Evolutionary conservation across 2,797 vertebrate genomes (phyloP), one percentile per base, ranked within the genome.

Genomic region (Meriones psammophilus): DNA sequence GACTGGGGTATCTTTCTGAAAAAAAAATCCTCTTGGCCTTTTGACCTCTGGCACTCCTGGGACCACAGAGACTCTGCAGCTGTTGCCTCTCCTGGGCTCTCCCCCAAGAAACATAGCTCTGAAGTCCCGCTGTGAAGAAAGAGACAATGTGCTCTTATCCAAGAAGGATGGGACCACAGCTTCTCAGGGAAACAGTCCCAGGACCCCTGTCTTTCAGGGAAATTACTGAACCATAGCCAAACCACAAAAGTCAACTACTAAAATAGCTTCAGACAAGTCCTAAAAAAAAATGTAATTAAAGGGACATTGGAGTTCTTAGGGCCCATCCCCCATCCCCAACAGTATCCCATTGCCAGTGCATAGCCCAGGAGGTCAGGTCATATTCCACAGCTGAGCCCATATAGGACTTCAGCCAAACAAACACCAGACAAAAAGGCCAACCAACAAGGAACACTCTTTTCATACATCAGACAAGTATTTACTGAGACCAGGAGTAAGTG

Each of bases 101-200:
- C 7, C 60, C 95, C 91, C 80, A 89, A 93, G 68, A 96, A 86
- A 22, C 73, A 13, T 64, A 71, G 58, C 64, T 94, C 85, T 95
- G 80, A 91, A 83, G 74, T 81, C 42, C 50, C 33, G 71, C 93
- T 94, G 81, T 96, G 92, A 90, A 50, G 20, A 91, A 90, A 42
- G 20, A 92, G 83, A 97, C 90, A 97, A 89, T 66, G n/a, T 42
- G 8, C 90, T 97, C 84, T 97, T 97, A 96, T 94, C 81, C 54
- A 58, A 86, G 78, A 93, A 36, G 54, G 56, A 88, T 83, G 81
- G 50, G 76, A 60, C 93, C 4, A 14, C 58, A 68, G 92, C 96
- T 96, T 96, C 78, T 64, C 78, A 84, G 74, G 85, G 81, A 89
- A 94, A 30, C 8, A 22, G 64, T 88, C 89, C 74, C 92, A 87